Conservation (phyloP, 2,888 invertebrate species). For the Coelinius sp. region DNA sequence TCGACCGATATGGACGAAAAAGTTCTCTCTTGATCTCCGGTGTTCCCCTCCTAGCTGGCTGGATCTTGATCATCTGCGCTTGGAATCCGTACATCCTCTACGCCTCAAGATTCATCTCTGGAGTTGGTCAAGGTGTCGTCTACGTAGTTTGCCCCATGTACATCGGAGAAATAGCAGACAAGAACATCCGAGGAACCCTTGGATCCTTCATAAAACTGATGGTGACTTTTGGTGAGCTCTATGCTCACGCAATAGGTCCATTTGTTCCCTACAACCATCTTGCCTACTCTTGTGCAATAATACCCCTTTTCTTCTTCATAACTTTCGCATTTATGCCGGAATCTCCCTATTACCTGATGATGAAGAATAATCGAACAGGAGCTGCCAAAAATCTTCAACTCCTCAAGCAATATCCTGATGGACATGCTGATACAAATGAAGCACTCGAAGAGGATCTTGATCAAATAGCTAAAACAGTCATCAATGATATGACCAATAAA, state of each 20-base stretch:
- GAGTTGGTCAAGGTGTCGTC: conserved; percentile 76
- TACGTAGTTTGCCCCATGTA: conserved; percentile 78
- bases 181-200: conserved; percentile 73
- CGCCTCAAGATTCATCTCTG: conserved; percentile 75
- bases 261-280: conserved; percentile 68
- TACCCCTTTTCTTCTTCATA: conserved; percentile 72
- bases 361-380: conserved; percentile 71
- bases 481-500: conserved; percentile 73
- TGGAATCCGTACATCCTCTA: conserved; percentile 74
- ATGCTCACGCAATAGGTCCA: conserved; percentile 66
- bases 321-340: conserved; percentile 76
- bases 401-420: conserved; percentile 71
- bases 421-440: conserved; percentile 65
- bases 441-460: conserved; percentile 70
- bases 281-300: conserved; percentile 69
- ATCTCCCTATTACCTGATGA: conserved; percentile 76
- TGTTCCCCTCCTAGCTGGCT: conserved; percentile 75
- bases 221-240: conserved; percentile 67
- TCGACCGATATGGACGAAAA: conserved; percentile 75
- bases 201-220: conserved; percentile 65
- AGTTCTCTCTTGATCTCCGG: conserved; percentile 73
- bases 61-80: conserved; percentile 76
- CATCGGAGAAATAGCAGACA: conserved; percentile 77
- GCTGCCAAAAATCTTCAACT: conserved; percentile 71
- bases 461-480: conserved; percentile 70